A percentile compares a stretch with the other conserved stretches of the same genome.
These are phyloP conservation scores for Palythoa grandis DNA, from an alignment of 92 coral and sea anemone species.

Conservation along the genomic window DNA sequence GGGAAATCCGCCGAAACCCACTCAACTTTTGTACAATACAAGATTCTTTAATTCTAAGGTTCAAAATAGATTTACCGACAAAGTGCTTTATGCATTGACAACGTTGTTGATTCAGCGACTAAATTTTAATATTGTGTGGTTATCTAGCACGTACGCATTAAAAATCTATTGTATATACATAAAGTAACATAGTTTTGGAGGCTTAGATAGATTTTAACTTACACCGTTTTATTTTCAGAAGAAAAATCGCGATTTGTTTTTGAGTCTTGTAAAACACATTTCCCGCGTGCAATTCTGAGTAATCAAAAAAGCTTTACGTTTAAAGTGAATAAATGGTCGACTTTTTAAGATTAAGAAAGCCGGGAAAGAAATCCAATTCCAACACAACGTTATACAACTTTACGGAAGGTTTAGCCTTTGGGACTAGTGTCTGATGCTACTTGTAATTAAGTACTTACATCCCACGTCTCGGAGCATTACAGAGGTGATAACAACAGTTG, in stretches of 20 bases:
- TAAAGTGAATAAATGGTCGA: neutral
- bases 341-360: no score
- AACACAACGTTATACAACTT: neutral
- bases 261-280: neutral
- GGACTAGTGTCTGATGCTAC: neutral
- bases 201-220: no score
- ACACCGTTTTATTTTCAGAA: neutral
- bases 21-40: neutral
- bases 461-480: constrained; percentile 27
- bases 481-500: constrained; percentile 17
- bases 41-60: neutral
- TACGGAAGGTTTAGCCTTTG: no score
- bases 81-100: neutral
- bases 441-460: neutral
- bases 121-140: no score
- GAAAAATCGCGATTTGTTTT: neutral
- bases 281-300: neutral
- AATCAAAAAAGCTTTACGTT: neutral
- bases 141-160: no score
- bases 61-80: neutral
- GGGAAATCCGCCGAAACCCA: neutral
- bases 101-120: neutral
- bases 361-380: neutral
- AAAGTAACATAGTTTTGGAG: no score
- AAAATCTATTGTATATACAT: no score